A percentile compares a stretch with the other conserved stretches of the same genome.
Evolutionary conservation across 2,113 vertebrate genomes (phyloP).

Genomic region (Eidolon helvum): DNA sequence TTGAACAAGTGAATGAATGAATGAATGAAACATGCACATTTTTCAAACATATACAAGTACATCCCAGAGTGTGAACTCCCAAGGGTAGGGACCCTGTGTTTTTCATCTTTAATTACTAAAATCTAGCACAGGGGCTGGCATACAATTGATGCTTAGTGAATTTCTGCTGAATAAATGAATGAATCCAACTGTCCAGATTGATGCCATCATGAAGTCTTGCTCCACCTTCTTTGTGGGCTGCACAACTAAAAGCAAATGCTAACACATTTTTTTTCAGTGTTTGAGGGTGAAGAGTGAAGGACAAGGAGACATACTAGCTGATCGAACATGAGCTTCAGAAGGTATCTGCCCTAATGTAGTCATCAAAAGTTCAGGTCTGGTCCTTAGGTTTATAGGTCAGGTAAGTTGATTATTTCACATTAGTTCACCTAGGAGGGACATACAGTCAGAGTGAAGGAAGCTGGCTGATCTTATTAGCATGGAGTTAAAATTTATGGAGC

Average conservation of each 20-base stretch:
- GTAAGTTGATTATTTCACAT: background rate
- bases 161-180: background rate
- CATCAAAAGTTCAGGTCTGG: background rate
- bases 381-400: background rate
- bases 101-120: background rate
- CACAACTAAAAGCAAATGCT: background rate
- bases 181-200: background rate
- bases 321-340: background rate
- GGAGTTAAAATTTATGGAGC: background rate
- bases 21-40: background rate
- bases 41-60: background rate
- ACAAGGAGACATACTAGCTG: background rate
- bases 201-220: background rate
- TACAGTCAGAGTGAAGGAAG: background rate
- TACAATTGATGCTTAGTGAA: background rate
- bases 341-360: background rate
- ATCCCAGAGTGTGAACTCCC: background rate
- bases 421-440: background rate
- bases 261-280: background rate
- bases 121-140: background rate
- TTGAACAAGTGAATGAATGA: background rate
- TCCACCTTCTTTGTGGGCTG: background rate
- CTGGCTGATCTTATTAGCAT: background rate
- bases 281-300: background rate
- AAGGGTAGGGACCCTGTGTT: background rate